Evolutionary conservation across 30 jellyfish, hydroid and myxozoan genomes (phyloP), one percentile per base, ranked within the genome.

Genomic region (Pseudorhiza aurosa): DNA sequence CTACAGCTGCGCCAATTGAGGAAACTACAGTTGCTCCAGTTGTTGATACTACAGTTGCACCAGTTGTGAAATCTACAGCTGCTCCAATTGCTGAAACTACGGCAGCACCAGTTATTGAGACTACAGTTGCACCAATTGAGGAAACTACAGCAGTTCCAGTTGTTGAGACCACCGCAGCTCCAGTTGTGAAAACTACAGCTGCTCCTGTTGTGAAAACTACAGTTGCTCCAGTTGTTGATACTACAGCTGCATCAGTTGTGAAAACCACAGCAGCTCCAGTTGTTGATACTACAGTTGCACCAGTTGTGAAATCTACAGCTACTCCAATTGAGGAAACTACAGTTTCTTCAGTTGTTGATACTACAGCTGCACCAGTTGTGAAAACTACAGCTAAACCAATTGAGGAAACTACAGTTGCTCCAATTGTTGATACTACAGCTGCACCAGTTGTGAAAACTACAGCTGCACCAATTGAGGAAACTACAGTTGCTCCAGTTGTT

Each of bases 251-350:
- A 11, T 59, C 73, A 21, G 78, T 81, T 35, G 77, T 49, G 18
- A 83, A 39, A 44, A 65, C 91, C 43, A 65, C 91, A 5, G 68
- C 77, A 51, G 77, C 77, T 18, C 76, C 76, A n/a, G 76, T 30
- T 17, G 65, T 58, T 8, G 77, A 74, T 1, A 74, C 75, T 12
- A 28, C 75, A 6, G 76, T 65, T 74, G 87, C 75, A 18, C 76
- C 76, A 58, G 76, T 44, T 39, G 70, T 58, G 9, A 71, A 60
- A 39, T 28, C 79, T 1, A 14, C 80, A 0, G 81, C 71, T 4
- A 58, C 70, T 26, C 70, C 89, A 35, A 55, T 28, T 29, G 81
- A 22, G n/a, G 40, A 77, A 25, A 39, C 80, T 1, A 77, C 89
- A 19, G 89, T 59, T 36, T 81, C 89, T 57, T 81, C 81, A 77